These are phyloP conservation scores for Pangasius djambal DNA, from an alignment of 2,797 vertebrate species.

Conservation along the genomic window DNA sequence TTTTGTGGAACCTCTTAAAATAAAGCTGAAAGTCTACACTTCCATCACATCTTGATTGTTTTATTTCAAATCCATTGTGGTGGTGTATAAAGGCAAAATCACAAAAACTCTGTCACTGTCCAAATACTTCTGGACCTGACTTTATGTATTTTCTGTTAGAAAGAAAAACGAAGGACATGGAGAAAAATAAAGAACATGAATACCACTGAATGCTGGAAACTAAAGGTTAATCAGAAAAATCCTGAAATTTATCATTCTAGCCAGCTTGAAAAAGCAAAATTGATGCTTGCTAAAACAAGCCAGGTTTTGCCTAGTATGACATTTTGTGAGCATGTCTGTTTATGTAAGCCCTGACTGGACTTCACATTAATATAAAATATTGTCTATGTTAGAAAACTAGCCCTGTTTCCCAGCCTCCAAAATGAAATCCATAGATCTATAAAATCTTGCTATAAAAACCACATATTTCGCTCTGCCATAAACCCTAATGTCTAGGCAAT, in stretches of 20 bases:
- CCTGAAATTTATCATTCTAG: background rate
- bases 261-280: background rate
- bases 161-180: no score
- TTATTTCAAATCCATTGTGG: no score
- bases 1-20: no score
- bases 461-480: background rate
- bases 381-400: background rate
- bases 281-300: background rate
- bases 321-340: background rate
- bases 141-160: background rate
- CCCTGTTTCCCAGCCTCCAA: background rate
- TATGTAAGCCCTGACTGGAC: background rate
- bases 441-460: background rate
- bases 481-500: background rate
- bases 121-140: no score
- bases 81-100: no score
- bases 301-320: background rate
- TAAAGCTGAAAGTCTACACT: no score
- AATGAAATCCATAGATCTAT: conserved; percentile 4
- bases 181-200: conserved; percentile 2
- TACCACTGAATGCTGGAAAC: background rate
- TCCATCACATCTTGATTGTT: no score
- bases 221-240: conserved; percentile 2
- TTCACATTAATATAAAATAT: background rate
- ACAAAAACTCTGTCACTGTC: no score